phyloP scores from a whole-genome alignment of 2,113 vertebrate species.

The Colaptes auratus region DNA sequence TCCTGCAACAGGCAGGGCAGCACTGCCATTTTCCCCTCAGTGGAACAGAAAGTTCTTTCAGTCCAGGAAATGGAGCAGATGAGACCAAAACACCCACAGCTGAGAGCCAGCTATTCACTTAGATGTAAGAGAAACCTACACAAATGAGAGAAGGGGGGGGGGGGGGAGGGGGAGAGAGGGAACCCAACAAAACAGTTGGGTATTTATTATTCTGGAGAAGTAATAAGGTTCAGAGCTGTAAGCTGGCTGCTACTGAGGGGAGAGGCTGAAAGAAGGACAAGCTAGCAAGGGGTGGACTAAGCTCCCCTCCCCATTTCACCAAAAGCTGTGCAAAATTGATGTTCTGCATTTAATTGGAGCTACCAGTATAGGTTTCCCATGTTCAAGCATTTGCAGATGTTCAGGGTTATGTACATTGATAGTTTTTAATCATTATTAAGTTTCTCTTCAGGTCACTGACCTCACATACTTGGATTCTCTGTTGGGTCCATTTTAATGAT shows the following conservation, averaged over 20 bases:
- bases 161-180: background rate
- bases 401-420: background rate
- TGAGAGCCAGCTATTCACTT: background rate
- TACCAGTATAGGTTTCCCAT: background rate
- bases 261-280: background rate
- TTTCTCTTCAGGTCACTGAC: background rate
- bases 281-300: background rate
- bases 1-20: background rate
- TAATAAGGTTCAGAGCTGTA: background rate
- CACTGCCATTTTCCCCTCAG: background rate
- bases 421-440: background rate
- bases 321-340: background rate
- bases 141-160: background rate
- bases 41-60: slow-evolving; percentile 30
- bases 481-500: background rate
- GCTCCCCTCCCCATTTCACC: background rate
- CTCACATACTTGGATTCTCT: background rate
- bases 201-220: background rate
- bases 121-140: background rate
- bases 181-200: background rate
- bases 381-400: background rate
- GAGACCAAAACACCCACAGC: background rate
- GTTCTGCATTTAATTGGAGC: background rate
- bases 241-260: background rate
- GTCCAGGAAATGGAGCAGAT: background rate